Evolutionary conservation across 2,888 invertebrate genomes (phyloP).

Genomic region (Chrysolina haemoptera): DNA sequence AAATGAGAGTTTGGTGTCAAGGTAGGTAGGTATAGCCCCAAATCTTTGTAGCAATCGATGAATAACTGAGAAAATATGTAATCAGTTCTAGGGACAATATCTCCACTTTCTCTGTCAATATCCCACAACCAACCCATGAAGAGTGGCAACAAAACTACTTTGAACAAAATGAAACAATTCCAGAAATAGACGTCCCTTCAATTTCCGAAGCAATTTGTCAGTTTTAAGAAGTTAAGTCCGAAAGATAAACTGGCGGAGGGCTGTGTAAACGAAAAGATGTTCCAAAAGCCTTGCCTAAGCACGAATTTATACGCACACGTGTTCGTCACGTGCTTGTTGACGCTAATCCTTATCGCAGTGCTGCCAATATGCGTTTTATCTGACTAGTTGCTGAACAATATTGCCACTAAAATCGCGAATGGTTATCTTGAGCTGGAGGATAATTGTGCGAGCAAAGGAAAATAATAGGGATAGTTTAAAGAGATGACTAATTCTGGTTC

Average conservation of each 20-base stretch:
- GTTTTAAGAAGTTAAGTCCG: conserved; percentile 49
- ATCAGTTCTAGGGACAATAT: too few relatives aligned
- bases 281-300: conserved; percentile 38
- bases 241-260: conserved; percentile 44
- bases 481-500: not conserved
- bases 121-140: not conserved
- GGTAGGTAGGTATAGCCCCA: too few relatives aligned
- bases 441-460: not conserved
- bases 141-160: not conserved
- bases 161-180: conserved; percentile 3
- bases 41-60: too few relatives aligned
- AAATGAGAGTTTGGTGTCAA: too few relatives aligned
- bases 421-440: not conserved
- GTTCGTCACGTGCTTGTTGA: conserved; percentile 46
- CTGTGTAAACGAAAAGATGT: conserved; percentile 38
- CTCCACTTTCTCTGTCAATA: too few relatives aligned
- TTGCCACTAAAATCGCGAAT: not conserved
- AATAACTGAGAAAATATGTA: too few relatives aligned
- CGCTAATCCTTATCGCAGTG: conserved; percentile 40
- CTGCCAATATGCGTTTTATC: conserved; percentile 42
- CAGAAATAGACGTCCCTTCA: conserved; percentile 20
- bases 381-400: conserved; percentile 32
- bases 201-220: conserved; percentile 50
- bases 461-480: not conserved
- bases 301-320: conserved; percentile 41